Evolutionary conservation across 2,888 invertebrate genomes (phyloP).

Genomic region (Drosophila hamatofila): DNA sequence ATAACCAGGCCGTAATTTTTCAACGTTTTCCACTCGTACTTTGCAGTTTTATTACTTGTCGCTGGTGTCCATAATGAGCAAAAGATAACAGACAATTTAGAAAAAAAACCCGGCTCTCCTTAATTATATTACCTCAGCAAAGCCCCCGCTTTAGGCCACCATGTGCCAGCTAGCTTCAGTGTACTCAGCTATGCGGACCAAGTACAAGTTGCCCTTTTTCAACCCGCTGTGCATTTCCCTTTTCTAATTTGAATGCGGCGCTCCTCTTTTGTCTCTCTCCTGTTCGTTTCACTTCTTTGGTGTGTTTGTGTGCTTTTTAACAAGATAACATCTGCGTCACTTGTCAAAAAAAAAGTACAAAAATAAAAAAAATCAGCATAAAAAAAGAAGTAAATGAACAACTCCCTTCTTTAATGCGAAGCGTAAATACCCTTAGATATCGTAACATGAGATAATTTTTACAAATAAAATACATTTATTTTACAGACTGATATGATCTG

Average conservation of each 20-base stretch:
- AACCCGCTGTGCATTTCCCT: conserved; percentile 63
- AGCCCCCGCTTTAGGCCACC: conserved; percentile 8
- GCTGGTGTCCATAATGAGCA: conserved; percentile 75
- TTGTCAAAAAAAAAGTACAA: conserved; percentile 54
- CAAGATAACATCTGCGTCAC: conserved; percentile 75
- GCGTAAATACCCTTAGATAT: background rate
- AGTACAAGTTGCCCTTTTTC: conserved; percentile 53
- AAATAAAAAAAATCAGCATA: conserved; percentile 9
- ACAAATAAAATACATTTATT: no score
- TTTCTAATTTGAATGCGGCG: conserved; percentile 68
- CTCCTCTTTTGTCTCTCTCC: conserved; percentile 41
- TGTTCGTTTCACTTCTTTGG: conserved; percentile 55
- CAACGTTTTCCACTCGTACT: conserved; percentile 69
- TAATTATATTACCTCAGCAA: conserved; percentile 67
- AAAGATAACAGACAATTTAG: conserved; percentile 75
- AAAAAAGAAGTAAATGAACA: background rate
- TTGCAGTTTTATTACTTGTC: conserved; percentile 74
- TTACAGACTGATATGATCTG: background rate
- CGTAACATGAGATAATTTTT: no score
- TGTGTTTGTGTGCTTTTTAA: conserved; percentile 70
- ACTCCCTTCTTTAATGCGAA: background rate
- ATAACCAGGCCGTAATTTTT: conserved; percentile 71
- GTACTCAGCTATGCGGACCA: conserved; percentile 48
- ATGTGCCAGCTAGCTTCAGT: conserved; percentile 34
- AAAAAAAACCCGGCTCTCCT: conserved; percentile 52